Percentiles rank a stretch among this genome's conserved stretches.
Conservation (phyloP, 2,888 invertebrate species). For the Eristalis pertinax region DNA sequence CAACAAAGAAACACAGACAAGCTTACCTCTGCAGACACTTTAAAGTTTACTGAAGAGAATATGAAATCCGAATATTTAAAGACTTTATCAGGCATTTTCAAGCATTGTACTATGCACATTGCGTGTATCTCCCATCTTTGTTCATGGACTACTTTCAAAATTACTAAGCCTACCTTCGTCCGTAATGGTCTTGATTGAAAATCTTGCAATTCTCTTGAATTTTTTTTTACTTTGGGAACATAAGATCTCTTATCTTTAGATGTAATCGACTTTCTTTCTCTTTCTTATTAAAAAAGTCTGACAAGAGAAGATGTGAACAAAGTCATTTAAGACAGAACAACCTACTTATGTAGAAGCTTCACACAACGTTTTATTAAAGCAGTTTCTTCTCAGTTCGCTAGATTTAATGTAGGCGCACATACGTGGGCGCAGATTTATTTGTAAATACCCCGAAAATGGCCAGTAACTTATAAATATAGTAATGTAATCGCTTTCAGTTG, state of each 20-base stretch:
- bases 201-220: not conserved
- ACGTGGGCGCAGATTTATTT: too few species aligned
- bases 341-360: not conserved
- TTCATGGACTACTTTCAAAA: not conserved
- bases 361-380: not conserved
- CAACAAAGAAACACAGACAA: not conserved
- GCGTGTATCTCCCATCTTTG: not conserved
- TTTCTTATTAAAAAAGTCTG: not conserved
- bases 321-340: not conserved
- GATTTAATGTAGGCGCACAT: too few species aligned
- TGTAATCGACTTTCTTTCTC: not conserved
- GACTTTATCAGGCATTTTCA: not conserved
- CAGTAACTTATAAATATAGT: too few species aligned
- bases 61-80: not conserved
- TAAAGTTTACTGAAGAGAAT: slow-evolving; percentile 6
- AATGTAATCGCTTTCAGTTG: too few species aligned
- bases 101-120: not conserved
- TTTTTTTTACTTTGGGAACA: not conserved
- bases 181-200: not conserved
- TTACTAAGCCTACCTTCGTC: not conserved
- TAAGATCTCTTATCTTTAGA: not conserved
- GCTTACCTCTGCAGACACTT: not conserved
- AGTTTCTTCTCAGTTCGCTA: not conserved
- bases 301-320: not conserved
- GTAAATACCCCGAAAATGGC: too few species aligned